Evolutionary conservation across 2,113 vertebrate species (phyloP).

Genomic region (Fregata magnificens): DNA sequence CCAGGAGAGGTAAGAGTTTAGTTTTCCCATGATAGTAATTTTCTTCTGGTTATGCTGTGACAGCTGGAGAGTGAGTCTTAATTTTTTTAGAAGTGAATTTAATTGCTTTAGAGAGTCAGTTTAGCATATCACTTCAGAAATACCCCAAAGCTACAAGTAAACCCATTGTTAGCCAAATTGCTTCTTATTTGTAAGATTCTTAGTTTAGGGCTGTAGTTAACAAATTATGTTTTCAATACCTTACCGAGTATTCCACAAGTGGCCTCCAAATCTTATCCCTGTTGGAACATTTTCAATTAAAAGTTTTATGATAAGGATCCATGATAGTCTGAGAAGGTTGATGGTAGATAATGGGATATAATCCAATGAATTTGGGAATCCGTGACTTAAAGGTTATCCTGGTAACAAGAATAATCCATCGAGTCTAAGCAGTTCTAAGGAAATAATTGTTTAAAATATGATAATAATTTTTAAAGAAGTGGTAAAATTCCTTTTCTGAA

Average conservation of each 20-base stretch:
- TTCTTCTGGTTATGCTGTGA: slow-evolving; percentile 39
- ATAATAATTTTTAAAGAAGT: background rate
- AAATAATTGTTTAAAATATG: background rate
- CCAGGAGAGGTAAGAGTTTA: slow-evolving; percentile 4
- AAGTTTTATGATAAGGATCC: background rate
- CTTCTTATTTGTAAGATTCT: slow-evolving; percentile 19
- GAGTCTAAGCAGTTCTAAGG: background rate
- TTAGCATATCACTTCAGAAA: slow-evolving; percentile 51
- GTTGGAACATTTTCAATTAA: slow-evolving; percentile 50
- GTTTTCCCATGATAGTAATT: slow-evolving; percentile 19
- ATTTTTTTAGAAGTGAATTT: slow-evolving; percentile 56
- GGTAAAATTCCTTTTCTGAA: background rate
- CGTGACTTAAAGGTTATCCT: background rate
- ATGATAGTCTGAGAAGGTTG: background rate
- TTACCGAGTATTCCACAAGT: background rate
- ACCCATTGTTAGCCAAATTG: slow-evolving; percentile 4
- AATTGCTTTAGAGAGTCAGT: slow-evolving; percentile 62
- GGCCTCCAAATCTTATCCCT: background rate
- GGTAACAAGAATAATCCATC: background rate
- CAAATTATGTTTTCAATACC: background rate
- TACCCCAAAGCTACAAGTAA: slow-evolving; percentile 44
- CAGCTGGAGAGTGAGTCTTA: slow-evolving; percentile 53
- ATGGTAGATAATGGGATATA: background rate
- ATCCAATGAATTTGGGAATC: background rate
- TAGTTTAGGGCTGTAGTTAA: background rate